Base-by-base conservation (phyloP, 2,888 invertebrate genomes). In the Sipha maydis region DNA sequence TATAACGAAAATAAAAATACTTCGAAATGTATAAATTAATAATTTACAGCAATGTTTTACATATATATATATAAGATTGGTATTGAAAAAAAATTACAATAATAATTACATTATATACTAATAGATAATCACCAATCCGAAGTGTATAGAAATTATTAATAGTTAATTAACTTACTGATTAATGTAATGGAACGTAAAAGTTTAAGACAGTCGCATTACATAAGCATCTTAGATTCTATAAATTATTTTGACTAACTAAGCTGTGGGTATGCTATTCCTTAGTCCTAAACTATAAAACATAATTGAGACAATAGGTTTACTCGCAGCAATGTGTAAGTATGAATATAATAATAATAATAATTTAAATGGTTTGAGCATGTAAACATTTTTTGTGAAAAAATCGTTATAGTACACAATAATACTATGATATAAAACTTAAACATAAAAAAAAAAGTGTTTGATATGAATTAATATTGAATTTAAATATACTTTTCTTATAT, bases 351-450 rank as follows among this genome's bases (percentile, higher is more conserved):
- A 21, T 61, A 61, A 21, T 61, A 21, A 61, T 61, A 21, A 19
- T 34, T 80, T 19, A 61, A 67, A 67, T 38, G 38, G 41, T 80
- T 80, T 80, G 80, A 80, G 80, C 80, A 67, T 9, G 21, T 67
- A 67, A 61, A 80, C 61, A 69, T 80, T 67, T n/a, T 67, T 38
- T 1, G 14, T 79, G n/a, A n/a, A 41, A 61, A 61, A 61, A 21
- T 61, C 61, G 61, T 21, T 61, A 3, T 61, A 79, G 48, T 19
- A 56, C 14, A 34, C 14, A 34, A 34, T 56, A 79, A 61, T 0
- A 21, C 19, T 25, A 25, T 21, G 61, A 61, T 21, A 61, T 1
- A 21, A 25, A 61, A 25, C 61, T 61, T 61, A 61, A 5, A 61
- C 21, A 61, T 61, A 61, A 61, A 61, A 7, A 61, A 61, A 7